These are phyloP conservation scores for Chaunax sp. DNA, from an alignment of 2,797 vertebrate genomes.

Conservation along the genomic window DNA sequence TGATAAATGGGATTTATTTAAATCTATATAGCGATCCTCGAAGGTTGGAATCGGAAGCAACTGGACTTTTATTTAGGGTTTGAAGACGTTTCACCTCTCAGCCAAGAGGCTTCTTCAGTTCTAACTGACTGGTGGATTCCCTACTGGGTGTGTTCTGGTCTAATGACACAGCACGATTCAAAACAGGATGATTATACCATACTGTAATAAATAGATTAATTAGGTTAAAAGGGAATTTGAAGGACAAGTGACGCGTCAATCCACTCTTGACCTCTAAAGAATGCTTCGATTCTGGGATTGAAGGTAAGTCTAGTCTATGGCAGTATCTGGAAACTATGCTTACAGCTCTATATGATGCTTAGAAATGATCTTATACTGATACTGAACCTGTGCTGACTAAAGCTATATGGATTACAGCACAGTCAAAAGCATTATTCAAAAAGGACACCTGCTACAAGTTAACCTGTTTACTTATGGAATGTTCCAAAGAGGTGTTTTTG, in stretches of 20 bases:
- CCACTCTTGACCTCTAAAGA: background rate
- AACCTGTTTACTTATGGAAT: too few species aligned
- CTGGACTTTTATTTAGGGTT: too few species aligned
- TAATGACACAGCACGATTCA: constrained; percentile 9
- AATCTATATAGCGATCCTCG: too few species aligned
- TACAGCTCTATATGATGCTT: background rate
- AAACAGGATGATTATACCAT: constrained; percentile 14
- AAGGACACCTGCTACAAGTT: background rate
- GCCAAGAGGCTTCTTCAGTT: too few species aligned
- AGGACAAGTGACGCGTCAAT: constrained; percentile 1
- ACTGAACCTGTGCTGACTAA: background rate
- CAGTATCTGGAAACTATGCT: background rate
- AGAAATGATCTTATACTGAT: background rate
- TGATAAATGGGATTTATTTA: background rate
- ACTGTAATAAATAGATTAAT: constrained; percentile 15
- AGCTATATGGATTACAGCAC: constrained; percentile 1
- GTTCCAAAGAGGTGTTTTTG: too few species aligned
- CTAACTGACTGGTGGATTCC: too few species aligned
- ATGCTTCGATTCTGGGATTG: background rate
- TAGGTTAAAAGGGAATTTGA: constrained; percentile 18
- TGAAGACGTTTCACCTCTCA: too few species aligned
- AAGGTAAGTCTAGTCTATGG: background rate
- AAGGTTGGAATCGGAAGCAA: too few species aligned
- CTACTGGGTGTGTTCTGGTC: too few species aligned
- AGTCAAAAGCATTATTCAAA: constrained; percentile 1